phyloP scores from a whole-genome alignment of 1,140 invertebrate species.

The Melanaphis sacchari region DNA sequence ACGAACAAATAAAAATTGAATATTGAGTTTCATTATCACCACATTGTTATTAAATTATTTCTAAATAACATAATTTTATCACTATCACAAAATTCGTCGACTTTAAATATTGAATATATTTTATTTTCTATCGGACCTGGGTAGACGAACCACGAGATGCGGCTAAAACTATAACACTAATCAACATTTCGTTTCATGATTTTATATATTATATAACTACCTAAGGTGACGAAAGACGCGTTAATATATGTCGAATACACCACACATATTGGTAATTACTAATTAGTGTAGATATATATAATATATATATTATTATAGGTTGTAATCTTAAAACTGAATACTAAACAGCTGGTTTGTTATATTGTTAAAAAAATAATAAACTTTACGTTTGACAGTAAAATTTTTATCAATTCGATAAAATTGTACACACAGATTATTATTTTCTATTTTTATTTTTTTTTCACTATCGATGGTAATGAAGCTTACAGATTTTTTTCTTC shows the following conservation, averaged over 20 bases:
- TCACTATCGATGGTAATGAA: too few species aligned
- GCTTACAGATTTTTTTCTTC: background rate
- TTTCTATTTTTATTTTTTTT: slow-evolving; percentile 3
- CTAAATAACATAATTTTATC: too few species aligned
- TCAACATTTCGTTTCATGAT: background rate
- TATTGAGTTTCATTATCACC: background rate
- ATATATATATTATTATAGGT: background rate
- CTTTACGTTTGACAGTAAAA: background rate
- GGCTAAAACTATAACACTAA: background rate
- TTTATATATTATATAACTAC: background rate
- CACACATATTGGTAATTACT: background rate
- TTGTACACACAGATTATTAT: background rate
- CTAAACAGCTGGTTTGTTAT: background rate
- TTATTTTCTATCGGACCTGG: background rate
- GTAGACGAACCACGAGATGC: background rate
- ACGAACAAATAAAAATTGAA: background rate
- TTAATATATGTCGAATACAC: background rate
- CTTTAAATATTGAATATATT: background rate
- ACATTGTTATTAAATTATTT: background rate
- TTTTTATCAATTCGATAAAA: slow-evolving; percentile 15
- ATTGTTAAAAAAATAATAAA: background rate
- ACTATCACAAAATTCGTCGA: background rate
- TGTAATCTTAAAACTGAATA: slow-evolving; percentile 3
- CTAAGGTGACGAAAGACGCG: background rate
- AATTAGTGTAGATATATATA: background rate